Conservation (phyloP, 2,113 vertebrate species). For the Aegithalos caudatus region DNA sequence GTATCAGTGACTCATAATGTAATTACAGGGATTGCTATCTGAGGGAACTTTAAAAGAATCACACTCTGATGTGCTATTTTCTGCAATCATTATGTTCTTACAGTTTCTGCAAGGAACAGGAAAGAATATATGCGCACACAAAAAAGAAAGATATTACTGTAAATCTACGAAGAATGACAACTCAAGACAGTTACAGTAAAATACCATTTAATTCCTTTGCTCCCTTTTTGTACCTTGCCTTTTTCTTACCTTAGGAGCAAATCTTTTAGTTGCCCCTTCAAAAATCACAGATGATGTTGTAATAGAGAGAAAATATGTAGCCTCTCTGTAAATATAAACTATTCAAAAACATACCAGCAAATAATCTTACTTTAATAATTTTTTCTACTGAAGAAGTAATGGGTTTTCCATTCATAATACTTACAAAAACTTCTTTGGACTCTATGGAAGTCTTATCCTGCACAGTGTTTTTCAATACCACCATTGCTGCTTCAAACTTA, state of each 20-base stretch:
- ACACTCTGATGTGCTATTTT: neutral
- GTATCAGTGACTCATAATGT: neutral
- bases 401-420: slow-evolving; percentile 57
- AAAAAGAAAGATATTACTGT: neutral
- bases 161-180: neutral
- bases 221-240: neutral
- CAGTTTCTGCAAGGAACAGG: neutral
- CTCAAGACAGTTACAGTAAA: neutral
- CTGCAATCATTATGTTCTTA: neutral
- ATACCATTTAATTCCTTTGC: neutral
- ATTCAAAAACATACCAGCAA: neutral
- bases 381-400: neutral
- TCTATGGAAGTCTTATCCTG: slow-evolving; percentile 76
- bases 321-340: neutral
- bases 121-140: neutral
- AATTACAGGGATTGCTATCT: neutral
- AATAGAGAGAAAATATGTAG: neutral
- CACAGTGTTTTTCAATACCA: slow-evolving; percentile 73
- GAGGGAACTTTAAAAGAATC: neutral
- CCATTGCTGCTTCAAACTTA: slow-evolving; percentile 74
- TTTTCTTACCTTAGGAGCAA: neutral
- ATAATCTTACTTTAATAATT: neutral
- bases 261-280: neutral
- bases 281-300: neutral
- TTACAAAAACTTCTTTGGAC: slow-evolving; percentile 85